These are phyloP conservation scores for Thecocarcelia acutangulata DNA, from an alignment of 2,888 invertebrate genomes.

Conservation along the genomic window DNA sequence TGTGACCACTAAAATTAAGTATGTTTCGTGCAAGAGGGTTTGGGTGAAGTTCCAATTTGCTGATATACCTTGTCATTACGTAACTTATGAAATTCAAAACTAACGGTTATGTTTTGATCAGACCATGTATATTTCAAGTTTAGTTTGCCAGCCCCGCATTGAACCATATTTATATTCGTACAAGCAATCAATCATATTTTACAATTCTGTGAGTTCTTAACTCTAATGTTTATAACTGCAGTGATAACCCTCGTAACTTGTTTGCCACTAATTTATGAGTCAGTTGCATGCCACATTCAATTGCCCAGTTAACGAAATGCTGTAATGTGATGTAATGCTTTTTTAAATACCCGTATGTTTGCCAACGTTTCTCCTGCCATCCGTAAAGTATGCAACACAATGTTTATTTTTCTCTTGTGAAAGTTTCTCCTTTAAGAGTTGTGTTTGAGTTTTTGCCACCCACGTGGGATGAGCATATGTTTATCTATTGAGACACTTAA, in stretches of 20 bases:
- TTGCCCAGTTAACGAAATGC: slow-evolving; percentile 42
- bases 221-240: background rate
- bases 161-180: too few relatives aligned
- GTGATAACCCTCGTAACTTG: slow-evolving; percentile 4
- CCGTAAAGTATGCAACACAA: slow-evolving; percentile 50
- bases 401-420: slow-evolving; percentile 59
- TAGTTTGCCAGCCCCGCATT: too few relatives aligned
- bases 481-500: slow-evolving; percentile 68
- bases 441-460: background rate
- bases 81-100: too few relatives aligned
- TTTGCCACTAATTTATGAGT: background rate
- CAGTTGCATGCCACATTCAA: slow-evolving; percentile 16
- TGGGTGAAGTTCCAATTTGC: too few relatives aligned
- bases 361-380: background rate
- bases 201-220: too few relatives aligned
- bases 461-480: slow-evolving; percentile 18
- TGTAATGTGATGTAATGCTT: slow-evolving; percentile 52
- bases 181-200: too few relatives aligned
- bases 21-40: too few relatives aligned
- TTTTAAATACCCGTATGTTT: slow-evolving; percentile 44
- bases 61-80: too few relatives aligned
- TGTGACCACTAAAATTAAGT: too few relatives aligned
- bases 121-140: too few relatives aligned
- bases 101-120: too few relatives aligned
- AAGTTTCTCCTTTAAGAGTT: background rate